Evolutionary conservation across 2,888 invertebrate genomes (phyloP).

Genomic region (Ectemnius lituratus): DNA sequence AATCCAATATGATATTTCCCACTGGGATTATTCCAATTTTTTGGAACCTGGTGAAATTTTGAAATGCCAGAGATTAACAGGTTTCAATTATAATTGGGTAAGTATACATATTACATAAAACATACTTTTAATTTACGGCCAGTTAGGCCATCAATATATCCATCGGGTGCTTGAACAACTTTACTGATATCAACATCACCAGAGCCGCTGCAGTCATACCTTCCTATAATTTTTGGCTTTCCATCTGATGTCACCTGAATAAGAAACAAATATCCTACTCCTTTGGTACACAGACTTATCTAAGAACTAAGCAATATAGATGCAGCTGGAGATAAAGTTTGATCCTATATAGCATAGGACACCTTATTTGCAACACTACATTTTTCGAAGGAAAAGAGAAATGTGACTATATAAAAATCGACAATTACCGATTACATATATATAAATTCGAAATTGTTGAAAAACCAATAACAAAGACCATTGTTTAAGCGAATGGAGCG

Average conservation of each 20-base stretch:
- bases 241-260: conserved; percentile 91
- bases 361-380: not conserved
- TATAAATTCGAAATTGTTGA: conserved; percentile 4
- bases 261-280: conserved; percentile 10
- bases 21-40: conserved; percentile 89
- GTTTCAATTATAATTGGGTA: no score
- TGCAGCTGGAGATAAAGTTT: not conserved
- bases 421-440: no score
- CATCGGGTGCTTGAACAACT: conserved; percentile 84
- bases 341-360: not conserved
- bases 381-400: conserved; percentile 5
- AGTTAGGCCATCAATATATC: conserved; percentile 89
- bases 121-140: conserved; percentile 92
- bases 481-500: conserved; percentile 8
- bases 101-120: conserved; percentile 18
- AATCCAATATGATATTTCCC: conserved; percentile 93
- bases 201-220: conserved; percentile 97
- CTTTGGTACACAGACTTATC: conserved; percentile 2
- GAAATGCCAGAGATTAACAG: not conserved
- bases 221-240: conserved; percentile 94
- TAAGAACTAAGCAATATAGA: not conserved
- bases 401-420: not conserved
- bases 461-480: conserved; percentile 8
- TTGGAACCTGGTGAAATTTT: conserved; percentile 83
- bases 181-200: conserved; percentile 97